Evolutionary conservation across 2,113 vertebrate species (phyloP).

Genomic region (Rhynchomys soricoides): DNA sequence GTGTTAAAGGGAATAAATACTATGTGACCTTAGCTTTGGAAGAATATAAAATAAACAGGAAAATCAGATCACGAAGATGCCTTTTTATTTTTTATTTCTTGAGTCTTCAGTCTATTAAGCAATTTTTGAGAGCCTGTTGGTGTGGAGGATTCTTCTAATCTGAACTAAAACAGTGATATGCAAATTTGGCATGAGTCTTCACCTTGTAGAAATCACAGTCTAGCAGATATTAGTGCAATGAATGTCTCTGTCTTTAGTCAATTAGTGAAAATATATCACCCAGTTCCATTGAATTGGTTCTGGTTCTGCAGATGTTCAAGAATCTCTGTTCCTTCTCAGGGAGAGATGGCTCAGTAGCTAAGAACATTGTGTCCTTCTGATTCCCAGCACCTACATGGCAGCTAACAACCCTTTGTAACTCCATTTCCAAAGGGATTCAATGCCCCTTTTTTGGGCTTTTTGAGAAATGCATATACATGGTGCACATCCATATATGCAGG

Average conservation of each 20-base stretch:
- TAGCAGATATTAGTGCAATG: background rate
- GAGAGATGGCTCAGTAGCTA: background rate
- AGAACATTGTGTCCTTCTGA: background rate
- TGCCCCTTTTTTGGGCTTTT: background rate
- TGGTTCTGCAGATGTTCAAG: background rate
- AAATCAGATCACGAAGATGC: background rate
- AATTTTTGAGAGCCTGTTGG: background rate
- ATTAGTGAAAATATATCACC: background rate
- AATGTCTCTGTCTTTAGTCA: background rate
- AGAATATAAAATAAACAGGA: background rate
- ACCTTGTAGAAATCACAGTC: background rate
- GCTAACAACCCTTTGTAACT: background rate
- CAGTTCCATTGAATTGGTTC: background rate
- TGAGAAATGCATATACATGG: background rate
- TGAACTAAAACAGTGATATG: background rate
- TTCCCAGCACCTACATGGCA: background rate
- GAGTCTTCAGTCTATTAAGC: background rate
- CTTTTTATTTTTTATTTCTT: background rate
- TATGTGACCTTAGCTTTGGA: background rate
- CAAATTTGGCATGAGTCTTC: background rate
- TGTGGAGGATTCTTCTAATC: background rate
- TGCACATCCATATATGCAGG: background rate
- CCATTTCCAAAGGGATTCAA: background rate
- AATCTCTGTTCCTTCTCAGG: background rate
- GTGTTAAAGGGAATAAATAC: background rate